Evolutionary conservation across 1,140 invertebrate genomes (phyloP).

Genomic region (Cydia amplana): DNA sequence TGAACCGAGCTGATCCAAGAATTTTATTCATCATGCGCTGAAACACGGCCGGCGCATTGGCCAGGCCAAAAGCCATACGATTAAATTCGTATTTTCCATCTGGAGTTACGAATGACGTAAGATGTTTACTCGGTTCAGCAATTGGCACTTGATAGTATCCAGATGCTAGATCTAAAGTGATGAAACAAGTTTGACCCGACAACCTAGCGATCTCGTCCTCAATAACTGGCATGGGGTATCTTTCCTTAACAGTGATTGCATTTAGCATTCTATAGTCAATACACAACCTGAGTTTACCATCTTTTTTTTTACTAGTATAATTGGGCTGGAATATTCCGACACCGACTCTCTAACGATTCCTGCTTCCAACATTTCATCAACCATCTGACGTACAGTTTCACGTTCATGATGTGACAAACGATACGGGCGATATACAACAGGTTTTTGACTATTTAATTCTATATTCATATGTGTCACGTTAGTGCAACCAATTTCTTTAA

Average conservation of each 20-base stretch:
- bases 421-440: slow-evolving; percentile 30
- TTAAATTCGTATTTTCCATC: too few species aligned
- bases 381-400: slow-evolving; percentile 12
- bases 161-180: slow-evolving; percentile 1
- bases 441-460: slow-evolving; percentile 31
- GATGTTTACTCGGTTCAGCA: too few species aligned
- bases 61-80: too few species aligned
- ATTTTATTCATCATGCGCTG: too few species aligned
- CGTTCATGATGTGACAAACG: slow-evolving; percentile 31
- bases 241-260: slow-evolving; percentile 16
- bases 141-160: too few species aligned
- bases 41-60: too few species aligned
- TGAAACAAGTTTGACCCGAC: slow-evolving; percentile 26
- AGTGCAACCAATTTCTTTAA: slow-evolving; percentile 39
- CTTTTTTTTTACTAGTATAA: slow-evolving; percentile 42
- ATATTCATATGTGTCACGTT: slow-evolving; percentile 33
- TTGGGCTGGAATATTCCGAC: slow-evolving; percentile 43
- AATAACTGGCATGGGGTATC: slow-evolving; percentile 34
- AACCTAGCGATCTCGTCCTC: slow-evolving; percentile 32
- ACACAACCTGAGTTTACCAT: slow-evolving; percentile 25
- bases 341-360: slow-evolving; percentile 56
- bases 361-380: slow-evolving; percentile 35
- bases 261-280: slow-evolving; percentile 31
- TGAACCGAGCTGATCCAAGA: background rate
- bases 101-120: too few species aligned